Percentiles rank a stretch among this genome's conserved stretches.
Conservation (phyloP, 2,113 vertebrate genomes). For the Neotragus pygmaeus region DNA sequence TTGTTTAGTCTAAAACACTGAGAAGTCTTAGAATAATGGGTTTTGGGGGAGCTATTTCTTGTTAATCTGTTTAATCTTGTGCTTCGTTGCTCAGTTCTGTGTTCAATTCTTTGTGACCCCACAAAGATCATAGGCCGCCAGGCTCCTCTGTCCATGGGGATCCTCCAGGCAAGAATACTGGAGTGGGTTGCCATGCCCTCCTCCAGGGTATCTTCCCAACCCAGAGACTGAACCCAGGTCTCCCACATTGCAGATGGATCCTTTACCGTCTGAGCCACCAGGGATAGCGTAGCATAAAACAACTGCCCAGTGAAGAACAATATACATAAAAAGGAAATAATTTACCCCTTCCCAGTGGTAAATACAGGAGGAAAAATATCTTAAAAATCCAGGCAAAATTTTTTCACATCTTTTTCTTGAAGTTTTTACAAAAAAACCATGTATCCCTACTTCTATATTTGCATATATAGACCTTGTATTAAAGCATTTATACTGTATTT, state of each 20-base stretch:
- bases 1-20: not conserved
- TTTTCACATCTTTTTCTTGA: not conserved
- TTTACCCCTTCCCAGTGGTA: not conserved
- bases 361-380: not conserved
- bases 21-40: not conserved
- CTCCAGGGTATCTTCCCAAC: not conserved
- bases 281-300: not conserved
- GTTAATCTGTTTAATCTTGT: not conserved
- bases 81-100: not conserved
- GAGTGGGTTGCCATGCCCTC: not conserved
- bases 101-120: not conserved
- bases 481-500: not conserved
- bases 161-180: not conserved
- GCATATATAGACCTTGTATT: not conserved
- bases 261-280: not conserved
- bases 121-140: not conserved
- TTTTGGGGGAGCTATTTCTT: not conserved
- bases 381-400: not conserved
- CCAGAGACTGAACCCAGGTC: not conserved
- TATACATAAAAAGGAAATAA: not conserved
- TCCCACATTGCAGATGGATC: not conserved
- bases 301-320: not conserved
- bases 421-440: not conserved
- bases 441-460: not conserved
- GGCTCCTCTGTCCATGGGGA: not conserved